Evolutionary conservation across 2,797 vertebrate species (phyloP), one percentile per base, ranked within the genome.

Genomic region (Pantherophis alleghaniensis): DNA sequence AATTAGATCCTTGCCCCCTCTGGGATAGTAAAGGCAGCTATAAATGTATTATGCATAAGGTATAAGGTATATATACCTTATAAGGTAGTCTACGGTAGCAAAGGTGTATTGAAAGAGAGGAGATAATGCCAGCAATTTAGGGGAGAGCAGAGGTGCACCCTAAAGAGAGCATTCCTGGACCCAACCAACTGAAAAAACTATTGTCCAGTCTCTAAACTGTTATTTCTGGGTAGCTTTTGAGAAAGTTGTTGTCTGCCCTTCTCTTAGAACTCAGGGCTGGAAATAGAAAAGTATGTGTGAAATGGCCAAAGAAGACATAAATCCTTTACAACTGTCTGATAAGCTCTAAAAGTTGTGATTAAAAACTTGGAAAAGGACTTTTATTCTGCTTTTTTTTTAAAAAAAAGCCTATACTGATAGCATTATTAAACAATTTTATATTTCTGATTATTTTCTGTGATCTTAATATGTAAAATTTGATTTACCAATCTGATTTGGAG

Each of bases 401-500:
- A 69, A 69, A 32, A 37, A 14, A 32, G 88, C 37, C 79, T 55
- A 66, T 57, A 74, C 4, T 42, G 26, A 60, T n/a, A 90, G 92
- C 53, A 10, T 66, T 32, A 90, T n/a, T 69, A 47, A 6, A 2
- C 42, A 32, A 7, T 57, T 79, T 88, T n/a, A 51, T 69, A 51
- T 90, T 60, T 86, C 60, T 28, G 42, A 91, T 83, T 20, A 86
- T 16, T 83, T 83, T 42, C 32, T 55, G 26, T 89, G 92, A 89
- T 24, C 92, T 90, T 92, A 69, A 24, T 42, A 60, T 59, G 90
- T 74, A 95, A 88, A 95, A 93, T 69, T 57, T 22, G 42, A 93
- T 69, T 57, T 18, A 20, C 28, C 47, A 88, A 32, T 87, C 88
- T 94, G 92, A 83, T 88, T 96, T 92, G 90, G 26, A 93, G 93